These are phyloP conservation scores for Hirudinaria manillensis DNA, from an alignment of 2,888 invertebrate species.

Conservation along the genomic window DNA sequence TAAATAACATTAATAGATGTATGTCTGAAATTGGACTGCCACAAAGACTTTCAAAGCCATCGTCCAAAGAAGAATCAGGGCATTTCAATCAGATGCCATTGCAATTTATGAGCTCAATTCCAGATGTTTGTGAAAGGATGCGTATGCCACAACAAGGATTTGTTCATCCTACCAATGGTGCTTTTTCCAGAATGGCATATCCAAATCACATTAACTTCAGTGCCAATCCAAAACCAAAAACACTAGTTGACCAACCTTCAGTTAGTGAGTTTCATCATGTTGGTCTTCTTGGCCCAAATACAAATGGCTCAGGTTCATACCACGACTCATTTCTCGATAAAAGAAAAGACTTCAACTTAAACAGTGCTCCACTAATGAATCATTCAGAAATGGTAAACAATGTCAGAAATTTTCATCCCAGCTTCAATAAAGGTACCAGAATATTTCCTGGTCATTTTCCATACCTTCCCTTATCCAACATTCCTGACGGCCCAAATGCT, in stretches of 20 bases:
- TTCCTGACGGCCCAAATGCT: neutral
- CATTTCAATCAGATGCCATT: neutral
- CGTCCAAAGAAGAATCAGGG: neutral
- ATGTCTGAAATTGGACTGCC: neutral
- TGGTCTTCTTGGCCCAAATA: neutral
- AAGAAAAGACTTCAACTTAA: too few relatives aligned
- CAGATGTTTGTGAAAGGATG: slow-evolving; percentile 1
- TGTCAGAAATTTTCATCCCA: neutral
- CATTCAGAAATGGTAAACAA: neutral
- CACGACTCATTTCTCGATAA: neutral
- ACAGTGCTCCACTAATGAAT: too few relatives aligned
- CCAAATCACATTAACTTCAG: neutral
- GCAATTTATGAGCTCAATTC: neutral
- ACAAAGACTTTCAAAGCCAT: neutral
- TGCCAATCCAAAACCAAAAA: too few relatives aligned
- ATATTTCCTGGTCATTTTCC: slow-evolving; percentile 10
- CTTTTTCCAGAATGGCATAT: neutral
- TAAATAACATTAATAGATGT: neutral
- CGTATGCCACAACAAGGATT: neutral
- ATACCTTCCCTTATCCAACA: neutral
- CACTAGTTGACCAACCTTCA: too few relatives aligned
- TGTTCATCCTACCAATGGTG: neutral
- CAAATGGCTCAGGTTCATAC: neutral
- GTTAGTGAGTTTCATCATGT: neutral
- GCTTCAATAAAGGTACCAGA: neutral